Evolutionary conservation across 2,888 invertebrate genomes (phyloP).

Genomic region (Dugesia japonica): DNA sequence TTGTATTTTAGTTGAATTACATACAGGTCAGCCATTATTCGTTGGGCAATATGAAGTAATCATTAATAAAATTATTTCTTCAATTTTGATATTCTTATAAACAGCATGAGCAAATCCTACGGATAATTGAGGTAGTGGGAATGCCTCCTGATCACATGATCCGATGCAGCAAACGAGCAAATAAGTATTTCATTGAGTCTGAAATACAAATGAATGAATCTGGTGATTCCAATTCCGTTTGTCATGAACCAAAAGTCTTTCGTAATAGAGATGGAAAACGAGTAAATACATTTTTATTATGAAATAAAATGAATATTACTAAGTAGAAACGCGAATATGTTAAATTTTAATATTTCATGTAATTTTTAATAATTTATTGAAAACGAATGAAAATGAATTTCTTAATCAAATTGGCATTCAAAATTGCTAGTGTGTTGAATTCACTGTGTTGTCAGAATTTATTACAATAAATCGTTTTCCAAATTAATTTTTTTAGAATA

Average conservation of each 20-base stretch:
- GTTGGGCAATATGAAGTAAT: conserved; percentile 81
- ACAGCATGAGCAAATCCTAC: conserved; percentile 93
- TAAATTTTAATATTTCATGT: too few relatives aligned
- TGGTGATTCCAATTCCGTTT: not conserved
- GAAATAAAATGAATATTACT: too few relatives aligned
- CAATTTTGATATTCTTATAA: not conserved
- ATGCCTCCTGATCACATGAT: conserved; percentile 89
- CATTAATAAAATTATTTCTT: not conserved
- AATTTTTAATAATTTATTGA: too few relatives aligned
- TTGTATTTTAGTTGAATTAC: conserved; percentile 98
- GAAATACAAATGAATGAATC: not conserved
- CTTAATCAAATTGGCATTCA: too few relatives aligned
- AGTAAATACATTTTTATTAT: not conserved
- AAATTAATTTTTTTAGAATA: too few relatives aligned
- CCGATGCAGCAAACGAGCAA: conserved; percentile 83
- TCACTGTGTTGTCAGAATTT: too few relatives aligned
- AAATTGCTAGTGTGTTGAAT: too few relatives aligned
- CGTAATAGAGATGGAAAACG: conserved; percentile 13
- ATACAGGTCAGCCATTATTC: conserved; percentile 94
- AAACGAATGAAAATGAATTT: too few relatives aligned
- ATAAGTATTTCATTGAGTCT: conserved; percentile 42
- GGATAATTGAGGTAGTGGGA: conserved; percentile 93
- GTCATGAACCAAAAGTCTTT: conserved; percentile 9
- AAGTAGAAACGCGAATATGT: too few relatives aligned
- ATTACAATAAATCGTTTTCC: too few relatives aligned